Percentiles rank a stretch among this genome's conserved stretches.
phyloP scores from a whole-genome alignment of 2,888 invertebrate genomes.

The Melipona bicolor region DNA sequence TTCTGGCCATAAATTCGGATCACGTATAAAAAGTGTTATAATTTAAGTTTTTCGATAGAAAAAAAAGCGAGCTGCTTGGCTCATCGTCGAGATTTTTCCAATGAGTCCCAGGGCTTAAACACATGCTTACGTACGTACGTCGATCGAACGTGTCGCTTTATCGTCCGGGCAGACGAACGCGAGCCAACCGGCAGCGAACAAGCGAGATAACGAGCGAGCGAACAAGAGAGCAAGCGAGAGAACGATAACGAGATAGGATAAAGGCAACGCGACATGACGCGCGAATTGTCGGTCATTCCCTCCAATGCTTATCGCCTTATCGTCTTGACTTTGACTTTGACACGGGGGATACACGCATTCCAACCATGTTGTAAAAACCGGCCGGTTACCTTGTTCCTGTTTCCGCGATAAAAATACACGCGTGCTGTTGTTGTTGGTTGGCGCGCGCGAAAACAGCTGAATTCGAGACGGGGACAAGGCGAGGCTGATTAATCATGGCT shows the following conservation, averaged over 20 bases:
- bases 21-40: too few species aligned
- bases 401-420: conserved; percentile 22
- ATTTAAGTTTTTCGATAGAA: too few species aligned
- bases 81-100: too few species aligned
- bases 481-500: conserved; percentile 43
- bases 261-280: conserved; percentile 27
- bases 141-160: conserved; percentile 8
- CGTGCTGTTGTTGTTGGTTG: conserved; percentile 2
- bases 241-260: conserved; percentile 25
- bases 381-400: conserved; percentile 48
- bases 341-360: conserved; percentile 30
- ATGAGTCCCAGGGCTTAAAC: too few species aligned
- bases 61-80: too few species aligned
- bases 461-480: conserved; percentile 31
- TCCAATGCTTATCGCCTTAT: conserved; percentile 59
- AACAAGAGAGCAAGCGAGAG: conserved; percentile 27
- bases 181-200: not conserved
- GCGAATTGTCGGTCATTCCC: conserved; percentile 52
- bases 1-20: too few species aligned
- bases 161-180: not conserved
- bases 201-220: conserved; percentile 1
- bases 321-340: conserved; percentile 62
- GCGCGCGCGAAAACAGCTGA: conserved; percentile 8
- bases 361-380: conserved; percentile 39
- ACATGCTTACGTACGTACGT: too few species aligned